Evolutionary conservation across 2,113 vertebrate genomes (phyloP).

Genomic region (Artemisiospiza belli): DNA sequence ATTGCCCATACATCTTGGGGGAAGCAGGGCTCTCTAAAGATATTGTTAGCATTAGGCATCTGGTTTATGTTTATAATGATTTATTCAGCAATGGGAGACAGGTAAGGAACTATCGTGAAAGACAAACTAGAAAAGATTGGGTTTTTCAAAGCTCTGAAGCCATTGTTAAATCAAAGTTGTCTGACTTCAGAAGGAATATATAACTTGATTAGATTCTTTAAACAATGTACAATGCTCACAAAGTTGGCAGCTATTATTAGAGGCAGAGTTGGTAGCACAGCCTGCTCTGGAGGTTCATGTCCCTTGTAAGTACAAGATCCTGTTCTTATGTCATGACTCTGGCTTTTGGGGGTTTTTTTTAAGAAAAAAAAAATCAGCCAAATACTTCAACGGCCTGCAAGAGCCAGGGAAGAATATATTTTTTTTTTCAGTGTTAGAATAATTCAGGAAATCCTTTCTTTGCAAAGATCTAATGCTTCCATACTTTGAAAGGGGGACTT

Average conservation of each 20-base stretch:
- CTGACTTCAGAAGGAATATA: slow-evolving; percentile 43
- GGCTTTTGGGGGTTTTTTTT: not conserved
- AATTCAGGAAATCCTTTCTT: slow-evolving; percentile 56
- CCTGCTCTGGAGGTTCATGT: not conserved
- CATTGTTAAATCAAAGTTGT: slow-evolving; percentile 50
- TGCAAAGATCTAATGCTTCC: slow-evolving; percentile 4
- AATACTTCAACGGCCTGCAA: not conserved
- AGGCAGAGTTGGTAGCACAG: slow-evolving; percentile 37
- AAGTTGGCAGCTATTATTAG: slow-evolving; percentile 1
- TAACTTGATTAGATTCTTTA: slow-evolving; percentile 35
- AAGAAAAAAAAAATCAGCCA: not conserved
- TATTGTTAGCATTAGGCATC: slow-evolving; percentile 63
- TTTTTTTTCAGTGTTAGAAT: not conserved
- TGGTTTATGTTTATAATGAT: slow-evolving; percentile 66
- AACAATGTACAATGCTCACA: slow-evolving; percentile 3
- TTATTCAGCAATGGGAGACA: slow-evolving; percentile 65
- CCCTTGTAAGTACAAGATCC: not conserved
- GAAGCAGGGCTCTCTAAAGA: slow-evolving; percentile 14
- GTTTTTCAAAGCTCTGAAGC: slow-evolving; percentile 63
- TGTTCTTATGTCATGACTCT: not conserved
- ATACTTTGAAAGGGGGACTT: not conserved
- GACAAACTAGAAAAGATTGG: slow-evolving; percentile 56
- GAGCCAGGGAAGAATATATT: not conserved
- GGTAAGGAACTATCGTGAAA: slow-evolving; percentile 47
- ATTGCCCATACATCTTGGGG: slow-evolving; percentile 43